A percentile compares a stretch with the other conserved stretches of the same genome.
Evolutionary conservation across 1,140 invertebrate species (phyloP).

Genomic region (Drosophila tristis): DNA sequence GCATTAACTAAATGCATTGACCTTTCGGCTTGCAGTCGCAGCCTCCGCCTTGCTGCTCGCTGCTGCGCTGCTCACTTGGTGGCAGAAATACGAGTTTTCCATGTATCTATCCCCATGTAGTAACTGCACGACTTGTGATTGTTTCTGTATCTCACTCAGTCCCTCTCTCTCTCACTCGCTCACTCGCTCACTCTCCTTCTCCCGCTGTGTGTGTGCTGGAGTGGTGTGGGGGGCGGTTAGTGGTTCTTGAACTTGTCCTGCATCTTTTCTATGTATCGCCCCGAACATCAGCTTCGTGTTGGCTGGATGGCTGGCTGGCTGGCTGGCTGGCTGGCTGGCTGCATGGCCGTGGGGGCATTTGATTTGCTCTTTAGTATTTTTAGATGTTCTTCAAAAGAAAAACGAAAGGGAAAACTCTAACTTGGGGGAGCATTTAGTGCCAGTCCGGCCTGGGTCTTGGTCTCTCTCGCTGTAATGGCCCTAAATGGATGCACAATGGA

Average conservation of each 20-base stretch:
- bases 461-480: conserved; percentile 35
- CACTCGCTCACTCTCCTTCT: conserved; percentile 3
- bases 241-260: conserved; percentile 80
- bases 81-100: conserved; percentile 81
- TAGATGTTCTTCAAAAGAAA: conserved; percentile 37
- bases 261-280: conserved; percentile 73
- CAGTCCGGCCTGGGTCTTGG: too few relatives aligned
- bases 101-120: conserved; percentile 71
- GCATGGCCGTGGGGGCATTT: conserved; percentile 63
- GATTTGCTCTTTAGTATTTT: conserved; percentile 77
- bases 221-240: conserved; percentile 46
- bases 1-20: conserved; percentile 82
- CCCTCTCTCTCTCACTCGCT: neutral
- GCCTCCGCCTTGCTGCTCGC: conserved; percentile 10
- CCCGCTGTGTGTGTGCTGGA: conserved; percentile 28
- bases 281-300: conserved; percentile 46
- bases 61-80: conserved; percentile 56
- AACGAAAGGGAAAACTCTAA: conserved; percentile 7
- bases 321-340: neutral
- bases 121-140: conserved; percentile 54
- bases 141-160: conserved; percentile 20
- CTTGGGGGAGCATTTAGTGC: conserved; percentile 34
- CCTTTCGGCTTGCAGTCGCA: conserved; percentile 53
- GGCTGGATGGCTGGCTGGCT: conserved; percentile 27
- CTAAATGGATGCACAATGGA: conserved; percentile 26